These are phyloP conservation scores for Crossaster papposus DNA, from an alignment of 53 echinoderm and acorn worm genomes.

Conservation along the genomic window DNA sequence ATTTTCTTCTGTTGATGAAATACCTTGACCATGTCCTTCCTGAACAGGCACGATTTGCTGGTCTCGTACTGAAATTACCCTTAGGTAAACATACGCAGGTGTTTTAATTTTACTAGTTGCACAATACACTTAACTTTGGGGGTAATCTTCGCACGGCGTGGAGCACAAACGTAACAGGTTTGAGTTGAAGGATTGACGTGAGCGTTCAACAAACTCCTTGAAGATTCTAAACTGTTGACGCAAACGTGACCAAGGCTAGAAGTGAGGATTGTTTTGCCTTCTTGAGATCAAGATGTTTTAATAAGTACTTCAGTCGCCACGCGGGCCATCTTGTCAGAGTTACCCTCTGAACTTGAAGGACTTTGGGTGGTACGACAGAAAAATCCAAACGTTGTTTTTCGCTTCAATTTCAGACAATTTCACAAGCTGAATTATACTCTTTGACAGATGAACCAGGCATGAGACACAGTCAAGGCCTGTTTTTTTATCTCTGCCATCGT, in stretches of 20 bases:
- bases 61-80: constrained; percentile 12
- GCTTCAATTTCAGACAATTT: too few species aligned
- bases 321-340: too few species aligned
- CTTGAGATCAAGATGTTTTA: not conserved
- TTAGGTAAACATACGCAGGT: not conserved
- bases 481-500: too few species aligned
- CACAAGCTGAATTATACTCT: too few species aligned
- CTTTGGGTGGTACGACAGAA: too few species aligned
- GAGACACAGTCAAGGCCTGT: too few species aligned
- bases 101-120: not conserved
- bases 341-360: too few species aligned
- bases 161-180: not conserved
- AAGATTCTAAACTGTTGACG: not conserved
- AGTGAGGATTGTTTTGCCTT: not conserved
- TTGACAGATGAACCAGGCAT: too few species aligned
- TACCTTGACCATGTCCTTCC: too few species aligned
- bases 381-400: too few species aligned
- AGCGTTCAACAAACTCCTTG: not conserved
- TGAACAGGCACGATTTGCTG: not conserved
- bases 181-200: not conserved
- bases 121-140: not conserved
- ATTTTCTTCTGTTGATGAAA: not conserved
- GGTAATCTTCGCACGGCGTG: not conserved
- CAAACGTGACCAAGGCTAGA: constrained; percentile 1
- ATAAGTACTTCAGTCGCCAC: too few species aligned